Conservation (phyloP, 2,113 vertebrate species). For the Globicephala melas region DNA sequence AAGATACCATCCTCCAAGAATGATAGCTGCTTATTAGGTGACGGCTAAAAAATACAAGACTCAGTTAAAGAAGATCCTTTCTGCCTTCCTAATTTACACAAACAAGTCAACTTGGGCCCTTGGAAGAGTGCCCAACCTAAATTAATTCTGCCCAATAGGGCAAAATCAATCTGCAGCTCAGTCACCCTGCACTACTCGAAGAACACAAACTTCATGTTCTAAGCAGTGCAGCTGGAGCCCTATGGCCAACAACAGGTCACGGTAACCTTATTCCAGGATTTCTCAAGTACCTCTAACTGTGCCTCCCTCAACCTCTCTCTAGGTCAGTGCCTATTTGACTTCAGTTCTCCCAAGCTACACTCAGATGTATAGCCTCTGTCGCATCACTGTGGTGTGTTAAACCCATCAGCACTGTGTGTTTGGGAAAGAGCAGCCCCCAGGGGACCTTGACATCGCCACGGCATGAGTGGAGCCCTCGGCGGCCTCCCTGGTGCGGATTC, state of each 20-base stretch:
- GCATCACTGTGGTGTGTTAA: constrained; percentile 65
- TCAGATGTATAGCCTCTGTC: neutral
- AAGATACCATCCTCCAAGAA: neutral
- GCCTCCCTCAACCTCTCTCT: constrained; percentile 19
- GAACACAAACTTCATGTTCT: constrained; percentile 22
- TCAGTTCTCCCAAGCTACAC: constrained; percentile 17
- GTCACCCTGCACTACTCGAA: neutral
- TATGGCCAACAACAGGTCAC: constrained; percentile 32
- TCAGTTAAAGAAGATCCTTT: constrained; percentile 18
- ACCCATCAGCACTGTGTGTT: constrained; percentile 70
- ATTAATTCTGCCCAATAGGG: constrained; percentile 35
- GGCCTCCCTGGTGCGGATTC: constrained; percentile 72
- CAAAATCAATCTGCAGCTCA: constrained; percentile 39
- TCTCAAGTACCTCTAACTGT: constrained; percentile 51
- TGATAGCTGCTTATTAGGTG: neutral
- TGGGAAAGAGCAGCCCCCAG: constrained; percentile 65
- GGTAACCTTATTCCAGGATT: constrained; percentile 22
- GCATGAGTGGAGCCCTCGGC: constrained; percentile 49
- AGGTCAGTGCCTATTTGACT: constrained; percentile 27
- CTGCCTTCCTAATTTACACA: neutral
- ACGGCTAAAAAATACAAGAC: neutral
- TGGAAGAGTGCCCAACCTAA: constrained; percentile 16
- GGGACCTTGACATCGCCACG: constrained; percentile 61
- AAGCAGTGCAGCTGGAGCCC: neutral
- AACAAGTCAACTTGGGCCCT: constrained; percentile 23